phyloP scores from a whole-genome alignment of 37 sponge, comb jelly and placozoan species.

The Chondrilla cf. caribensis region DNA sequence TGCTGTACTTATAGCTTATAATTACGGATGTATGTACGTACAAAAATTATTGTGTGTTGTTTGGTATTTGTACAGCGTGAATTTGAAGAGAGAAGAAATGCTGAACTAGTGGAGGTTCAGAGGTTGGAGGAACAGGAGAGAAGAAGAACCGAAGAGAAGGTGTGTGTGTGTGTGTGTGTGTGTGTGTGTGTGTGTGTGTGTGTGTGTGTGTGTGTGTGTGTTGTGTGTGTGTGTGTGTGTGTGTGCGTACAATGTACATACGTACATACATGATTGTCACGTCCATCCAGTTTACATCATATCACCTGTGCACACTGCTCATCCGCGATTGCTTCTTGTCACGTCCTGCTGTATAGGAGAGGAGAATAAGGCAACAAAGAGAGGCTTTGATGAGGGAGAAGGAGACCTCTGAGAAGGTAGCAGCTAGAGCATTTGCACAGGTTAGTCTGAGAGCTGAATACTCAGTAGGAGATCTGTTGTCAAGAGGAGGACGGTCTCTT shows the following conservation, averaged over 20 bases:
- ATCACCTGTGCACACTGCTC: too few relatives aligned
- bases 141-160: constrained; percentile 88
- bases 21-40: not conserved
- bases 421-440: constrained; percentile 94
- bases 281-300: too few relatives aligned
- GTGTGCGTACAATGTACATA: not conserved
- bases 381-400: constrained; percentile 85
- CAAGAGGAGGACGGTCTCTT: too few relatives aligned
- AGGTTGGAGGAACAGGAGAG: constrained; percentile 97
- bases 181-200: not conserved
- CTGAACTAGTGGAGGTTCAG: constrained; percentile 96
- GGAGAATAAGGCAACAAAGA: constrained; percentile 86
- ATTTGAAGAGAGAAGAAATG: constrained; percentile 95
- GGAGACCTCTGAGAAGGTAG: constrained; percentile 93
- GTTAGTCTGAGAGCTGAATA: not conserved
- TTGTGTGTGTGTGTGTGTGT: too few relatives aligned
- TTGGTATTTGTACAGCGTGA: constrained; percentile 49
- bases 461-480: too few relatives aligned
- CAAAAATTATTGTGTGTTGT: too few relatives aligned
- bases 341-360: constrained; percentile 42
- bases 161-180: not conserved
- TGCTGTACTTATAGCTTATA: not conserved
- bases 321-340: not conserved
- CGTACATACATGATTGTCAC: not conserved
- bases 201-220: not conserved